These are phyloP conservation scores for Nycticorax nycticorax DNA, from an alignment of 2,113 vertebrate genomes.

Conservation along the genomic window DNA sequence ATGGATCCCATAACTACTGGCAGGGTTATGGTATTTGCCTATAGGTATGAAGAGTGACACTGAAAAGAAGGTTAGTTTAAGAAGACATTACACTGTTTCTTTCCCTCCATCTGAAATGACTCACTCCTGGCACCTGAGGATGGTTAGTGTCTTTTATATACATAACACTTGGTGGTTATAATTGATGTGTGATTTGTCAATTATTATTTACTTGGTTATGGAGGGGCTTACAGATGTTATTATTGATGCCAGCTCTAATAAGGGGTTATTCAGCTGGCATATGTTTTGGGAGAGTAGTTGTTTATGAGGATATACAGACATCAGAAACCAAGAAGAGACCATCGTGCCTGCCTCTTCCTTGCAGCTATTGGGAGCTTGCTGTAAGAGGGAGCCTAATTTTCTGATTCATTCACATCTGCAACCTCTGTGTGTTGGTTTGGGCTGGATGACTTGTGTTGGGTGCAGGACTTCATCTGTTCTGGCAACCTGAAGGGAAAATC, in stretches of 20 bases:
- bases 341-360: neutral
- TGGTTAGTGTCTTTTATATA: neutral
- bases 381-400: neutral
- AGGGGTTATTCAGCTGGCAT: neutral
- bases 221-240: neutral
- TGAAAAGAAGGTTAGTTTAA: neutral
- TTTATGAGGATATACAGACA: neutral
- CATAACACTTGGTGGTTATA: neutral
- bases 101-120: neutral
- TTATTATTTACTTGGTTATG: neutral
- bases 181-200: neutral
- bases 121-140: neutral
- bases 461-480: neutral
- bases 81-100: neutral
- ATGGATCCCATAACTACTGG: neutral
- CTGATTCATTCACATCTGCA: neutral
- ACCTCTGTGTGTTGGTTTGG: neutral
- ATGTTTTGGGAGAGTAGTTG: neutral
- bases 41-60: neutral
- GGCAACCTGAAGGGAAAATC: neutral
- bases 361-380: neutral
- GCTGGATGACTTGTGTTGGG: neutral
- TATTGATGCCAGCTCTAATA: neutral
- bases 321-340: neutral
- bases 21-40: neutral